A percentile compares a stretch with the other conserved stretches of the same genome.
These are phyloP conservation scores for Scomber colias DNA, from an alignment of 2,113 vertebrate genomes.

Conservation along the genomic window DNA sequence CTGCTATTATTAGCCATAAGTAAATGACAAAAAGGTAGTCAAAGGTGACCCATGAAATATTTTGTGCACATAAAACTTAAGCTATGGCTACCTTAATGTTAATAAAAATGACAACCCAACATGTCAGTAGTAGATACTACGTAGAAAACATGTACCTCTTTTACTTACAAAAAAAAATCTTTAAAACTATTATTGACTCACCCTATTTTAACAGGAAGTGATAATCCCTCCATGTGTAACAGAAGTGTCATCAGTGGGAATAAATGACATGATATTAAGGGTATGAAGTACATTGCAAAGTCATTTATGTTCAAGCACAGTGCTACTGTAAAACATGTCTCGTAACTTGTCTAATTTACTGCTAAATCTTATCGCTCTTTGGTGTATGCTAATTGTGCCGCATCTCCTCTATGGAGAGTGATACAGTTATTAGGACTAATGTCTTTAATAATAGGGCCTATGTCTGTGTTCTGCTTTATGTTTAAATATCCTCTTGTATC, in stretches of 20 bases:
- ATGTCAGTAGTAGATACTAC: neutral
- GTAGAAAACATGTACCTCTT: no score
- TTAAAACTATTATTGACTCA: neutral
- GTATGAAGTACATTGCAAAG: neutral
- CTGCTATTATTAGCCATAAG: neutral
- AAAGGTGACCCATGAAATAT: neutral
- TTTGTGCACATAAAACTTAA: neutral
- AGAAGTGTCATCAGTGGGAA: slow-evolving; percentile 6
- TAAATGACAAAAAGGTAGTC: neutral
- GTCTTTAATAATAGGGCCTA: neutral
- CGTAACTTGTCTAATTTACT: neutral
- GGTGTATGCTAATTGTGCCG: slow-evolving; percentile 12
- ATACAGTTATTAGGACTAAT: neutral
- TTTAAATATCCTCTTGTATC: slow-evolving; percentile 10
- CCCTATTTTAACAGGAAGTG: neutral
- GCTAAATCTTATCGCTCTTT: slow-evolving; percentile 24
- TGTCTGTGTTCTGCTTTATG: slow-evolving; percentile 19
- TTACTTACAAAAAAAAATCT: neutral
- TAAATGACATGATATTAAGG: neutral
- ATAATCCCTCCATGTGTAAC: neutral
- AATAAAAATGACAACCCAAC: neutral
- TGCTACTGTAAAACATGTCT: slow-evolving; percentile 1
- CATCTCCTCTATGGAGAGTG: neutral
- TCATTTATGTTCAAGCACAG: neutral
- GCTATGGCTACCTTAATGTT: neutral